A percentile compares a stretch with the other conserved stretches of the same genome.
Conservation (phyloP, 92 coral and sea anemone genomes). For the Muricea muricata region DNA sequence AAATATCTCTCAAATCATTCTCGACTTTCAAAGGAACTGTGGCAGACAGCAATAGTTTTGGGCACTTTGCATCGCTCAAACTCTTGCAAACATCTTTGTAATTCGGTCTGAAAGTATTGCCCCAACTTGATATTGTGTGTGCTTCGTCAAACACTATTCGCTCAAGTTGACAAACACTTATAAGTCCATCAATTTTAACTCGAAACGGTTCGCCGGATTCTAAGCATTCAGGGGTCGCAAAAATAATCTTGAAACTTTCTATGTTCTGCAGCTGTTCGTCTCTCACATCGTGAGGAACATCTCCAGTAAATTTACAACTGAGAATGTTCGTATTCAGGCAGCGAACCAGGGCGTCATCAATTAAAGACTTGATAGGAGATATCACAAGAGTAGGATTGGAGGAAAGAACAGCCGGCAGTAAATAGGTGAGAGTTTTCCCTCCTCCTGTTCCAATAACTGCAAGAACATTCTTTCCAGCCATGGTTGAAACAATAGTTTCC, state of each 20-base stretch:
- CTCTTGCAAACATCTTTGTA: conserved; percentile 24
- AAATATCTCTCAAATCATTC: conserved; percentile 16
- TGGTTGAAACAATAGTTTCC: conserved; percentile 33
- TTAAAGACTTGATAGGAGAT: conserved; percentile 35
- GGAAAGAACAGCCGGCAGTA: conserved; percentile 33
- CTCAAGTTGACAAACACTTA: neutral
- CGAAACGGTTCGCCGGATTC: neutral
- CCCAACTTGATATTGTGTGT: conserved; percentile 47
- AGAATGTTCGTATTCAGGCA: neutral
- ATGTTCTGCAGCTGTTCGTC: conserved; percentile 1
- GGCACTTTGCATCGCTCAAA: neutral
- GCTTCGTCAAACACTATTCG: conserved; percentile 46
- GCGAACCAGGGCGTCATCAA: conserved; percentile 29
- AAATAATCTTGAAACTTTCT: neutral
- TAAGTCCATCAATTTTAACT: neutral
- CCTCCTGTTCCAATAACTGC: conserved; percentile 36
- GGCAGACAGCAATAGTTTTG: conserved; percentile 50
- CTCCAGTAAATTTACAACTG: conserved; percentile 33
- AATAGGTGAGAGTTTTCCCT: conserved; percentile 38
- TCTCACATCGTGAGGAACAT: neutral
- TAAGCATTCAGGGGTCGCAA: conserved; percentile 47
- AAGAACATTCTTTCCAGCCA: conserved; percentile 15
- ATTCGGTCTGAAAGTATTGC: conserved; percentile 3
- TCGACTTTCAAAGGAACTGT: conserved; percentile 38
- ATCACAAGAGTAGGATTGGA: conserved; percentile 39